Evolutionary conservation across 2,113 vertebrate species (phyloP).

Genomic region (Odobenus rosmarus): DNA sequence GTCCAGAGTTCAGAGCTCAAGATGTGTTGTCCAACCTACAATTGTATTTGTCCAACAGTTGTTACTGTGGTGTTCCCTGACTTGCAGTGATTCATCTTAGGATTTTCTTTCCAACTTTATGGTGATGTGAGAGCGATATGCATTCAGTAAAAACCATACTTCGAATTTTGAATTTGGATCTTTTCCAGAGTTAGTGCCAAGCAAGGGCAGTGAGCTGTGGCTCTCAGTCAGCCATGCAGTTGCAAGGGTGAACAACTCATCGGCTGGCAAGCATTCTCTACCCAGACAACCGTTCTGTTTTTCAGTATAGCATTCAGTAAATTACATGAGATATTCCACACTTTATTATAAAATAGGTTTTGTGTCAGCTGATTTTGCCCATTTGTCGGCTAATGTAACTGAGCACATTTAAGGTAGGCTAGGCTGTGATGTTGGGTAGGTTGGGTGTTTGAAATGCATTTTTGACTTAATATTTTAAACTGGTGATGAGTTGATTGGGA

Average conservation of each 20-base stretch:
- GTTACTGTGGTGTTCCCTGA: background rate
- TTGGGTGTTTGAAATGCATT: background rate
- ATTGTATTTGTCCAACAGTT: accelerated
- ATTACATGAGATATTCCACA: background rate
- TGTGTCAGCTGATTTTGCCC: background rate
- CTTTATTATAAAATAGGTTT: background rate
- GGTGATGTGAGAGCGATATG: background rate
- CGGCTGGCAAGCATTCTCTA: background rate
- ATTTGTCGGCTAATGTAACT: background rate
- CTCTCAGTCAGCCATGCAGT: background rate
- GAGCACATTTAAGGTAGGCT: background rate
- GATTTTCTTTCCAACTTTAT: background rate
- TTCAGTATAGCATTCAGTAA: background rate
- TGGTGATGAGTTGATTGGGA: background rate
- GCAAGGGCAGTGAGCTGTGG: background rate
- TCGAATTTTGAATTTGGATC: background rate
- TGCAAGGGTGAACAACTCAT: background rate
- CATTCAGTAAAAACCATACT: background rate
- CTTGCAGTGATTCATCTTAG: background rate
- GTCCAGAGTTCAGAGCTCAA: background rate
- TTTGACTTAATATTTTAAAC: background rate
- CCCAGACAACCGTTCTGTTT: background rate
- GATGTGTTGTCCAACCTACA: background rate
- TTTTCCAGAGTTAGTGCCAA: background rate
- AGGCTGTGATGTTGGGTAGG: background rate